Evolutionary conservation across 2,888 invertebrate genomes (phyloP).

Genomic region (Vanessa cardui): DNA sequence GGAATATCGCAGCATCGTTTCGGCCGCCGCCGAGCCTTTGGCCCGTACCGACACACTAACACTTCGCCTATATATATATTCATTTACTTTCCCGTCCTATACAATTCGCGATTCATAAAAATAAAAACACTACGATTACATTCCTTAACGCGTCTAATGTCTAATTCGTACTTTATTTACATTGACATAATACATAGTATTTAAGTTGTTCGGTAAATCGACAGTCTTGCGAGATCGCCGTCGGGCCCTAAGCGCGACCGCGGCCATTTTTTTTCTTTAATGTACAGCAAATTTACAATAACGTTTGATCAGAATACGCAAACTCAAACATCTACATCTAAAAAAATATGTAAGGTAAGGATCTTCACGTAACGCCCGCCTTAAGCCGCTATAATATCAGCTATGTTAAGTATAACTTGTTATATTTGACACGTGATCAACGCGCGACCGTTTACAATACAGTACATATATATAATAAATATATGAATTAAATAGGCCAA

Average conservation of each 20-base stretch:
- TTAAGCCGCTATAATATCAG: slow-evolving; percentile 78
- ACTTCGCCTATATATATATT: slow-evolving; percentile 3
- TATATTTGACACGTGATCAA: slow-evolving; percentile 71
- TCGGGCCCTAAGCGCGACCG: slow-evolving; percentile 57
- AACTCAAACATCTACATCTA: slow-evolving; percentile 78
- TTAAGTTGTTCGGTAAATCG: slow-evolving; percentile 75
- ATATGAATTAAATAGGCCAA: slow-evolving; percentile 73
- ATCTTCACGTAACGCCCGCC: slow-evolving; percentile 76
- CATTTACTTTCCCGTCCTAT: slow-evolving; percentile 48
- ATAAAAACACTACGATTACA: slow-evolving; percentile 75
- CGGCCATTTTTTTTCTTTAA: slow-evolving; percentile 57
- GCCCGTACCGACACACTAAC: slow-evolving; percentile 30
- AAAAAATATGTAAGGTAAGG: slow-evolving; percentile 70
- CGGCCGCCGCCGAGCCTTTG: slow-evolving; percentile 57
- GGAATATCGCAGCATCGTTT: slow-evolving; percentile 80
- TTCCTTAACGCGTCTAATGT: slow-evolving; percentile 71
- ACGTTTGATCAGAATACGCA: slow-evolving; percentile 79
- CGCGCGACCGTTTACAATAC: slow-evolving; percentile 57
- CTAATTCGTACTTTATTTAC: slow-evolving; percentile 80
- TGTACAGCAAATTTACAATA: slow-evolving; percentile 80
- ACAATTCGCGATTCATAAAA: slow-evolving; percentile 66
- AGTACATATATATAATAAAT: slow-evolving; percentile 42
- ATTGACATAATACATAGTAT: slow-evolving; percentile 73
- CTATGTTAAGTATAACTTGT: slow-evolving; percentile 75
- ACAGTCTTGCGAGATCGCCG: slow-evolving; percentile 62